These are phyloP conservation scores for Rhinoraja longicauda DNA, from an alignment of 2,797 vertebrate species.

Conservation along the genomic window DNA sequence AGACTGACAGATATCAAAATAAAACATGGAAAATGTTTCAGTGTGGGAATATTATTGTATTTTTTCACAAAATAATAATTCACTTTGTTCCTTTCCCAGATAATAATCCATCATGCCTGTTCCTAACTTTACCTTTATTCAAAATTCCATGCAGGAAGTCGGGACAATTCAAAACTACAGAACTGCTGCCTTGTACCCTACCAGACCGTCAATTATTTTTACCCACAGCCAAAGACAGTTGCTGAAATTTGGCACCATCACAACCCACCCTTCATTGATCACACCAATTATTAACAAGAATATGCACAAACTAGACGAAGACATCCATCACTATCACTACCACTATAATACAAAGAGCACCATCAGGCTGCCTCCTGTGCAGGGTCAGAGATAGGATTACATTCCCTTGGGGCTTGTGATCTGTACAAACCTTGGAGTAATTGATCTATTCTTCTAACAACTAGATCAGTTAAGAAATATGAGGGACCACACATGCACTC, in stretches of 20 bases:
- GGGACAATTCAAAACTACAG: conserved; percentile 38
- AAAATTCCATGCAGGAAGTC: conserved; percentile 40
- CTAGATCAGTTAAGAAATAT: not conserved
- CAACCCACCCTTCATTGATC: not conserved
- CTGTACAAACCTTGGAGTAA: not conserved
- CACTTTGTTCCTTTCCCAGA: conserved; percentile 46
- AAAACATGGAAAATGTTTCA: not conserved
- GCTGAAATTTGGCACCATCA: not conserved
- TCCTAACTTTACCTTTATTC: conserved; percentile 27
- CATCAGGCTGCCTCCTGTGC: not conserved
- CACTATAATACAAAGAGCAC: not conserved
- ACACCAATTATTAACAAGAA: not conserved
- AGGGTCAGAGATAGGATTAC: not conserved
- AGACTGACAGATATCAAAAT: not conserved
- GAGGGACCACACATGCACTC: not conserved
- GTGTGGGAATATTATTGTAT: not conserved
- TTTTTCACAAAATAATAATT: not conserved
- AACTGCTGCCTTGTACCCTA: conserved; percentile 34
- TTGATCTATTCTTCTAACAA: conserved; percentile 13
- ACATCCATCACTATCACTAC: not conserved
- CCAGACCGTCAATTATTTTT: not conserved
- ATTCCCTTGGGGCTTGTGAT: not conserved
- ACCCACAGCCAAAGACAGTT: not conserved
- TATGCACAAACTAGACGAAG: not conserved
- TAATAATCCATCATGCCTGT: conserved; percentile 38